Conservation (phyloP, 37 sponge, comb jelly and placozoan genomes). For the Eunapius fragilis region DNA sequence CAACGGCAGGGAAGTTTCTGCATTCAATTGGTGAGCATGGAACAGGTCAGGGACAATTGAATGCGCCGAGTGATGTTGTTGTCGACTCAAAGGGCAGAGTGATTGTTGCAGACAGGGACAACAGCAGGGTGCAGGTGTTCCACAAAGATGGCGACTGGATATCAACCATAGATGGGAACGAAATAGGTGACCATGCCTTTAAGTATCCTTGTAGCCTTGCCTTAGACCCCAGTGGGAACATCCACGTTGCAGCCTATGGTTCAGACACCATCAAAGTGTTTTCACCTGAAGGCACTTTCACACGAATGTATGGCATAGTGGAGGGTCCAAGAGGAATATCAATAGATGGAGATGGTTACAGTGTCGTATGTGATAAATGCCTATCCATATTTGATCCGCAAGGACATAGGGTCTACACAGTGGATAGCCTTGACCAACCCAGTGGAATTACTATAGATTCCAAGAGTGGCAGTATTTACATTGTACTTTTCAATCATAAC, state of each 20-base stretch:
- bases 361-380: not conserved
- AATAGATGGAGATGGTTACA: not conserved
- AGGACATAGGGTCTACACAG: not conserved
- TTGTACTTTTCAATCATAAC: not conserved
- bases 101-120: not conserved
- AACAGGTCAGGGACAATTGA: not conserved
- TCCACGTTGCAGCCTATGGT: not conserved
- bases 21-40: not conserved
- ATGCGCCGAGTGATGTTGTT: not conserved
- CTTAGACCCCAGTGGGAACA: not conserved
- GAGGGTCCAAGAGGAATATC: not conserved
- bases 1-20: not conserved
- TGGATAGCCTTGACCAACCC: not conserved
- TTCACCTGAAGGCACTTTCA: not conserved
- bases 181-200: not conserved
- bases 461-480: not conserved
- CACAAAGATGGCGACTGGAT: not conserved
- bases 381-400: not conserved
- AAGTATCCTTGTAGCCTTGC: not conserved
- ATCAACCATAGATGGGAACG: not conserved
- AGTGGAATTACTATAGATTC: not conserved
- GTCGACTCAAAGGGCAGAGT: not conserved
- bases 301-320: not conserved
- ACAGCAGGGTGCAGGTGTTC: not conserved
- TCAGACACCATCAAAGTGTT: not conserved